Base-by-base conservation (phyloP, 92 coral and sea anemone species). In the Umimayanthus chanpuru region DNA sequence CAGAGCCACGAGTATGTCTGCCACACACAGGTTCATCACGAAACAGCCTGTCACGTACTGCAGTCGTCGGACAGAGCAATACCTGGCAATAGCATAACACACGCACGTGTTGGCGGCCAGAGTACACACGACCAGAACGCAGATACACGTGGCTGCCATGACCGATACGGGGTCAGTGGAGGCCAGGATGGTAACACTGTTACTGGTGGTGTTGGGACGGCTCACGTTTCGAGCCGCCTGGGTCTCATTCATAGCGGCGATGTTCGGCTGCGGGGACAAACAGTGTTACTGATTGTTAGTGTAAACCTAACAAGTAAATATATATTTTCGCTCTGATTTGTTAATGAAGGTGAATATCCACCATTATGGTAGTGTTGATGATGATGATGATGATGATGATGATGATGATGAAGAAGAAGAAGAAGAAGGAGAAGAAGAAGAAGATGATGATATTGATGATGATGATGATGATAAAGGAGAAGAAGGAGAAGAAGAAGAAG, bases 1-100 rank as follows among this genome's bases (percentile, higher is more conserved):
- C n/a, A n/a, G n/a, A n/a, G n/a, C n/a, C n/a, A n/a, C 86, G 14
- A 96, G 93, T 0, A 96, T 91, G 39, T 94, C 98, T 8, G 98
- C 94, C 3, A 96, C 70, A 64, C 98, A 96, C 1, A 96, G 98
- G 77, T 94, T 96, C 76, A 94, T 86, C 86, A 96, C 95, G 82
- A 96, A 96, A 73, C 90, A 93, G n/a, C 95, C 93, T 2, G 97
- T 94, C 15, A 66, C 91, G 14, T 72, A 49, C 26, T 44, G 85
- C 5, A 93, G 90, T 0, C 91, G 90, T 21, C 94, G 88, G 14
- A 90, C 82, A 8, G 93, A 93, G 89, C 86, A 90, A 81, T 90
- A 90, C 20, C 93, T 91, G 3, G 93, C 84, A 44, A 96, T 95
- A 7, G 98, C 96, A 41, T 90, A 88, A 84, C 98, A 96, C 12